These are phyloP conservation scores for Aspidiotus destructor DNA, from an alignment of 2,888 invertebrate species.

Conservation along the genomic window DNA sequence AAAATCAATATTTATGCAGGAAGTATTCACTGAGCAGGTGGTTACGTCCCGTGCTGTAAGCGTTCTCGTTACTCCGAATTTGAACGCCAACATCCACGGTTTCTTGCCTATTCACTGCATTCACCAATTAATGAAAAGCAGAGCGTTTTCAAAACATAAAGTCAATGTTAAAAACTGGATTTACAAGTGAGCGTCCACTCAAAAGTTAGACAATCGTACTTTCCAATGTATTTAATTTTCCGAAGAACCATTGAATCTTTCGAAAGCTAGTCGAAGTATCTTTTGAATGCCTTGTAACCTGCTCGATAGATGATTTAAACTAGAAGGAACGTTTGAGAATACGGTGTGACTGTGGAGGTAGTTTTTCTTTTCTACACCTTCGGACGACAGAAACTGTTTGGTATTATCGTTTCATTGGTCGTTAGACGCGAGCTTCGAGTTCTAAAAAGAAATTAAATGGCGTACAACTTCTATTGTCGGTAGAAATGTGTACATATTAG, in stretches of 20 bases:
- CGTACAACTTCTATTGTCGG: too few relatives aligned
- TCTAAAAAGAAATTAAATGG: too few relatives aligned
- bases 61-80: constrained; percentile 81
- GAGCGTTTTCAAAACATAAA: constrained; percentile 91
- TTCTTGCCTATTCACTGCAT: constrained; percentile 94
- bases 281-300: too few relatives aligned
- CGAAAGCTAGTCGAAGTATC: too few relatives aligned
- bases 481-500: too few relatives aligned
- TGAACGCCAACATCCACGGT: constrained; percentile 80
- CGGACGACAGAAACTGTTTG: too few relatives aligned
- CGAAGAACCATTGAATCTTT: neutral
- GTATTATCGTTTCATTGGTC: too few relatives aligned
- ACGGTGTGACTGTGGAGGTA: too few relatives aligned
- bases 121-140: constrained; percentile 83
- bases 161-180: constrained; percentile 96
- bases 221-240: neutral
- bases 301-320: too few relatives aligned
- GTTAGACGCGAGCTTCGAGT: too few relatives aligned
- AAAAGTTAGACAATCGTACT: neutral
- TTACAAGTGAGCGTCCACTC: constrained; percentile 47
- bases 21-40: constrained; percentile 92
- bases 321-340: too few relatives aligned
- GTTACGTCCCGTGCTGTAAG: constrained; percentile 92
- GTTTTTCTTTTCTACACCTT: too few relatives aligned
- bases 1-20: constrained; percentile 89